Conservation (phyloP, 2,888 invertebrate genomes). For the Steromphala cineraria region DNA sequence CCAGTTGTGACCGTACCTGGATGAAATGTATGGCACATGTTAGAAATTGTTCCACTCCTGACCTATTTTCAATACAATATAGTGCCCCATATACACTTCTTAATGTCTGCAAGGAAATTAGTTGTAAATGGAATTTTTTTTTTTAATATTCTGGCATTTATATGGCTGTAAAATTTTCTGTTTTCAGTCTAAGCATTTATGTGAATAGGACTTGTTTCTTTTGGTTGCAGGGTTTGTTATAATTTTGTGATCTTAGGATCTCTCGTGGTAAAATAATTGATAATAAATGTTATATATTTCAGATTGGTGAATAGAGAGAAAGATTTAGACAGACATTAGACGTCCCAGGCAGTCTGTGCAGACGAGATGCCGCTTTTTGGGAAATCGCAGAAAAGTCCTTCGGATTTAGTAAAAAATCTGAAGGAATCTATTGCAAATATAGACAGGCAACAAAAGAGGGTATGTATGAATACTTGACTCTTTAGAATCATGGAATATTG, state of each 20-base stretch:
- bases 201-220: not conserved
- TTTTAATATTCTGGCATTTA: not conserved
- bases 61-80: too few relatives aligned
- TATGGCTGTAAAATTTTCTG: not conserved
- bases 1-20: too few relatives aligned
- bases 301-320: not conserved
- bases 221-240: too few relatives aligned
- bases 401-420: slow-evolving; percentile 94
- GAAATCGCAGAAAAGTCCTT: slow-evolving; percentile 97
- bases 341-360: slow-evolving; percentile 9
- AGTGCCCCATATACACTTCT: not conserved
- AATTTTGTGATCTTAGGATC: too few relatives aligned
- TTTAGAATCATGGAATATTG: too few relatives aligned
- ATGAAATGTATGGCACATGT: too few relatives aligned
- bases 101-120: not conserved
- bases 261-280: too few relatives aligned
- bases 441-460: slow-evolving; percentile 62
- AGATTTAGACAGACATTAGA: not conserved
- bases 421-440: slow-evolving; percentile 83
- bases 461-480: slow-evolving; percentile 23
- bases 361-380: slow-evolving; percentile 84
- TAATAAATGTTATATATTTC: too few relatives aligned
- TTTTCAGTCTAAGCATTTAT: not conserved
- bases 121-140: not conserved
- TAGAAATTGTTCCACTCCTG: too few relatives aligned